These are phyloP conservation scores for Caenorhabditis remanei DNA, from an alignment of 1,140 invertebrate species.

Conservation along the genomic window DNA sequence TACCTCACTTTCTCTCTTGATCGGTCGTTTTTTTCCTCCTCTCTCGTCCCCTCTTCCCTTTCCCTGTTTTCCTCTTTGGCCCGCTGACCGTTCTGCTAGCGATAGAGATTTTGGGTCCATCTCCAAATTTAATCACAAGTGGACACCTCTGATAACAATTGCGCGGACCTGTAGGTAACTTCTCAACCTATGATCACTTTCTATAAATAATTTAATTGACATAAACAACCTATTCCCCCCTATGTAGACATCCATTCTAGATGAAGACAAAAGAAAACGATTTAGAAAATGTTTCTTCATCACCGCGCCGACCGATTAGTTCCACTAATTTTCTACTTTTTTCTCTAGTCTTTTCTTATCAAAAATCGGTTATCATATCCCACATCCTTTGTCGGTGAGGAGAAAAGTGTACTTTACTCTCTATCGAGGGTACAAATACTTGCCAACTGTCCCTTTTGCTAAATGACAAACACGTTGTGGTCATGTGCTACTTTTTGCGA, in stretches of 20 bases:
- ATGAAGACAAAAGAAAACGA: background rate
- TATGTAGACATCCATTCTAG: background rate
- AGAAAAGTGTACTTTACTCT: constrained; percentile 47
- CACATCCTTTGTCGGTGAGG: background rate
- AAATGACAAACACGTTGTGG: constrained; percentile 49
- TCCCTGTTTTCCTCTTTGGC: background rate
- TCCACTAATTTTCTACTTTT: background rate
- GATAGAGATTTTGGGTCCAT: too few relatives aligned
- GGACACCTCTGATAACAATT: too few relatives aligned
- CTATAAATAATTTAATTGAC: too few relatives aligned
- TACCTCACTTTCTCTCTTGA: too few relatives aligned
- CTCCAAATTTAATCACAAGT: too few relatives aligned
- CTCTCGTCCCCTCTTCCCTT: background rate
- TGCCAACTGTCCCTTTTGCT: constrained; percentile 23
- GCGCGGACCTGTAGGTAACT: too few relatives aligned
- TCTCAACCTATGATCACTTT: too few relatives aligned
- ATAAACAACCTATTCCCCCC: too few relatives aligned
- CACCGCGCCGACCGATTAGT: background rate
- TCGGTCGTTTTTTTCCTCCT: background rate
- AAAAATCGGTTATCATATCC: constrained; percentile 24
- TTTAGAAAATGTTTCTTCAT: background rate
- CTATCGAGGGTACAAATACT: background rate
- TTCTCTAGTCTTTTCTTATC: constrained; percentile 47
- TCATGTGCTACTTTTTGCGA: constrained; percentile 37
- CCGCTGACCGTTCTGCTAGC: too few relatives aligned